A percentile compares a stretch with the other conserved stretches of the same genome.
Evolutionary conservation across 2,113 vertebrate genomes (phyloP).

Genomic region (Eleginops maclovinus): DNA sequence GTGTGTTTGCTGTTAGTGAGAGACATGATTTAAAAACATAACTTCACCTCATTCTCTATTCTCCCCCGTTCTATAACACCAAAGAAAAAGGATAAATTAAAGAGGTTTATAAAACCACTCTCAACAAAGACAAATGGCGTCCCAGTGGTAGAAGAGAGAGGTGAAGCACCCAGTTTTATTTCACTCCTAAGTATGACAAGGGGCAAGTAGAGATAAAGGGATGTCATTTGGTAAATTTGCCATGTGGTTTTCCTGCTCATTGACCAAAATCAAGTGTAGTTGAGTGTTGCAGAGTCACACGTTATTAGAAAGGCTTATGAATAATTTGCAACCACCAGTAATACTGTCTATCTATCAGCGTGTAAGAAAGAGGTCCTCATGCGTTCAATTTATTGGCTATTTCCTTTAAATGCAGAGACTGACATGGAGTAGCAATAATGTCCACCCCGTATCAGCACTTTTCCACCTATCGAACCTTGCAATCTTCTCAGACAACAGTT

Average conservation of each 20-base stretch:
- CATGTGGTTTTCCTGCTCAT: constrained; percentile 9
- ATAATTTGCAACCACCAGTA: constrained; percentile 6
- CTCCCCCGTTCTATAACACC: constrained; percentile 71
- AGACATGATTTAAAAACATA: constrained; percentile 14
- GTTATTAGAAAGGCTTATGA: constrained; percentile 11
- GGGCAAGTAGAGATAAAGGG: constrained; percentile 56
- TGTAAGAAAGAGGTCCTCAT: constrained; percentile 17
- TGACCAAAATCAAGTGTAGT: background rate
- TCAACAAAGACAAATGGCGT: constrained; percentile 21
- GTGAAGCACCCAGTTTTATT: too few species aligned
- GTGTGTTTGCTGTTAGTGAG: constrained; percentile 38
- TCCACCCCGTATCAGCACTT: constrained; percentile 32
- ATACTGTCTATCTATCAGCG: constrained; percentile 6
- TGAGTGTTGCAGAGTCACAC: constrained; percentile 13
- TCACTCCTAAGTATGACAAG: constrained; percentile 37
- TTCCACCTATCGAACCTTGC: constrained; percentile 39
- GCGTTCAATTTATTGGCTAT: background rate
- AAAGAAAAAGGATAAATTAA: constrained; percentile 69
- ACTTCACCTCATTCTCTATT: constrained; percentile 9
- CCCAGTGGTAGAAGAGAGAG: constrained; percentile 49
- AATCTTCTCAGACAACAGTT: constrained; percentile 45
- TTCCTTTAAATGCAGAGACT: constrained; percentile 37
- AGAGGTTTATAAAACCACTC: constrained; percentile 35
- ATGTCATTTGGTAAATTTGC: background rate
- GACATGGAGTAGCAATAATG: constrained; percentile 76